These are phyloP conservation scores for Macroramphosus scolopax DNA, from an alignment of 2,797 vertebrate species.

Conservation along the genomic window DNA sequence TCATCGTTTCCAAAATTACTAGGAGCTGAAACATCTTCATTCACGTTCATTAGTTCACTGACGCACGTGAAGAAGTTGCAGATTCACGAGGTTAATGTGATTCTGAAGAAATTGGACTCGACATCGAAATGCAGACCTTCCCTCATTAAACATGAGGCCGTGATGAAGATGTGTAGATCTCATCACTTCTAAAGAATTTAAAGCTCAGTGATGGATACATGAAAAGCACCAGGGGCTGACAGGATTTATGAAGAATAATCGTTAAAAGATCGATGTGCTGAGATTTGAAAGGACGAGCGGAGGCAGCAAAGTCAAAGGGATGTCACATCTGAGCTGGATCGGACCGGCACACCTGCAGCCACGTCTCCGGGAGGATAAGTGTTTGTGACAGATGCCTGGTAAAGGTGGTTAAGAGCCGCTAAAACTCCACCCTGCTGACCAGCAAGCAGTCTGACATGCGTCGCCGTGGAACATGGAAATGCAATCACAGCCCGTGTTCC, in stretches of 20 bases:
- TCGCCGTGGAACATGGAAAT: slow-evolving; percentile 22
- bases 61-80: too few relatives aligned
- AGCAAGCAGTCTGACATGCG: background rate
- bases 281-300: background rate
- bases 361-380: background rate
- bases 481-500: background rate
- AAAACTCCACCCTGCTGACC: slow-evolving; percentile 21
- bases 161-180: background rate
- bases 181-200: too few relatives aligned
- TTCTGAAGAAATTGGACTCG: too few relatives aligned
- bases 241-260: background rate
- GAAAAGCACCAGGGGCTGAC: too few relatives aligned
- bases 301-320: background rate
- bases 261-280: background rate
- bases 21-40: background rate
- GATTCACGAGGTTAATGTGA: too few relatives aligned
- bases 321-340: background rate
- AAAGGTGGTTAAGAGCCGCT: slow-evolving; percentile 42
- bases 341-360: background rate
- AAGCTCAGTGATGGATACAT: too few relatives aligned
- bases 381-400: slow-evolving; percentile 3
- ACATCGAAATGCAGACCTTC: too few relatives aligned
- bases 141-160: background rate
- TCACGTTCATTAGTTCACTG: too few relatives aligned
- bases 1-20: background rate